Conservation (phyloP, 2,113 vertebrate genomes). For the Hippoglossus stenolepis region DNA sequence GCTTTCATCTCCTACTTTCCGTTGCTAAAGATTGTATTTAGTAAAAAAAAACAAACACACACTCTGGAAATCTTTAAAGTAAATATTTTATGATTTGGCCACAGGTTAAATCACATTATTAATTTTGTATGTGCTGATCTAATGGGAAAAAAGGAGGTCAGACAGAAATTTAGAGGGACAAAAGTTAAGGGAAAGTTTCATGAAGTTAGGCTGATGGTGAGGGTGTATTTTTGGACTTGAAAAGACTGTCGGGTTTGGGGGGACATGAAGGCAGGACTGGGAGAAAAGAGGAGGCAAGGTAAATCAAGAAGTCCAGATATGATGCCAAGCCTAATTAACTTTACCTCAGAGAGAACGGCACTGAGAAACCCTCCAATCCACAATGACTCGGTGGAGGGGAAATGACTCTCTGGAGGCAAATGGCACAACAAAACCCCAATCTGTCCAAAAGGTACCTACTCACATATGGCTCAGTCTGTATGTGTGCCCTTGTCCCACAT, state of each 20-base stretch:
- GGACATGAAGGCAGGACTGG: conserved; percentile 29
- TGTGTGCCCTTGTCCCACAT: conserved; percentile 12
- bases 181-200: neutral
- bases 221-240: conserved; percentile 59
- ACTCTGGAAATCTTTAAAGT: neutral
- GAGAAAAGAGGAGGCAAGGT: conserved; percentile 47
- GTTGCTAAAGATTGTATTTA: too few species aligned
- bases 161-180: neutral
- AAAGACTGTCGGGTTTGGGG: conserved; percentile 47
- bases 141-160: neutral
- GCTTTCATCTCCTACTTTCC: too few species aligned
- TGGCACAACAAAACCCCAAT: conserved; percentile 56
- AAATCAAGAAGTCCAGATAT: conserved; percentile 57
- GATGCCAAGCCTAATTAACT: conserved; percentile 79
- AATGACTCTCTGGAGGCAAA: conserved; percentile 60
- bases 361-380: conserved; percentile 22
- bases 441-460: conserved; percentile 28
- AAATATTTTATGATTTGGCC: neutral
- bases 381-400: neutral
- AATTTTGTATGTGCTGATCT: neutral
- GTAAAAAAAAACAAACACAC: too few species aligned
- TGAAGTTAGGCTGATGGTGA: conserved; percentile 2
- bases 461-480: conserved; percentile 15
- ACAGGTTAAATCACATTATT: neutral
- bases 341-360: conserved; percentile 55